A percentile compares a stretch with the other conserved stretches of the same genome.
These are phyloP conservation scores for Fulmarus glacialis DNA, from an alignment of 2,113 vertebrate genomes.

Conservation along the genomic window DNA sequence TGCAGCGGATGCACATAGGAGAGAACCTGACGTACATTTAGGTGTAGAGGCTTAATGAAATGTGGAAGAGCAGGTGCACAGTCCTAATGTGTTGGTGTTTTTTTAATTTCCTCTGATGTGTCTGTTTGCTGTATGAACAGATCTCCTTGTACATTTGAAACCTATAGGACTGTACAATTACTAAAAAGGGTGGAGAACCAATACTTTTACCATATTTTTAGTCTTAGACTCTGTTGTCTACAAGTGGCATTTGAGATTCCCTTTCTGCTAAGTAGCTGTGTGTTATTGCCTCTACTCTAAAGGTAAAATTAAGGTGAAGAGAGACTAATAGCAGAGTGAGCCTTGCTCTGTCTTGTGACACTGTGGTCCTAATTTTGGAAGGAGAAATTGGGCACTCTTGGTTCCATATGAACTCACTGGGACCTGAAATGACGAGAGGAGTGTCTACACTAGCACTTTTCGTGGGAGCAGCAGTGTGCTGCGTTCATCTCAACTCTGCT, in stretches of 20 bases:
- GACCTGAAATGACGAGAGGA: neutral
- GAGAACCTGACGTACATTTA: neutral
- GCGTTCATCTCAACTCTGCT: neutral
- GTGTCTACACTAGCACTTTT: neutral
- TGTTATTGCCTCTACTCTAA: neutral
- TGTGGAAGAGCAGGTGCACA: constrained; percentile 51
- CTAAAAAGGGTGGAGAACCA: neutral
- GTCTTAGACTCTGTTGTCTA: neutral
- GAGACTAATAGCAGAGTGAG: neutral
- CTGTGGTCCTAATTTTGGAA: neutral
- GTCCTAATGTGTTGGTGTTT: neutral
- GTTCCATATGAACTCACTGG: neutral
- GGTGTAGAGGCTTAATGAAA: constrained; percentile 50
- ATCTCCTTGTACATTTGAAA: constrained; percentile 27
- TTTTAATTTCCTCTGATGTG: neutral
- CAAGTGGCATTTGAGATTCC: neutral
- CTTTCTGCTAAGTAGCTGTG: neutral
- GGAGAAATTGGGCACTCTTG: neutral
- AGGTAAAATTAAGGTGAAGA: neutral
- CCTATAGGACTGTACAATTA: constrained; percentile 5
- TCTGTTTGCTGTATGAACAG: constrained; percentile 47
- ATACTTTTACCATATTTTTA: neutral
- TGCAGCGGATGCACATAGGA: neutral
- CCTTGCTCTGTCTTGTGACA: neutral
- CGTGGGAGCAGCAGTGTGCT: neutral